Conservation (phyloP, 53 echinoderm and acorn worm species). For the Apostichopus leukothele region DNA sequence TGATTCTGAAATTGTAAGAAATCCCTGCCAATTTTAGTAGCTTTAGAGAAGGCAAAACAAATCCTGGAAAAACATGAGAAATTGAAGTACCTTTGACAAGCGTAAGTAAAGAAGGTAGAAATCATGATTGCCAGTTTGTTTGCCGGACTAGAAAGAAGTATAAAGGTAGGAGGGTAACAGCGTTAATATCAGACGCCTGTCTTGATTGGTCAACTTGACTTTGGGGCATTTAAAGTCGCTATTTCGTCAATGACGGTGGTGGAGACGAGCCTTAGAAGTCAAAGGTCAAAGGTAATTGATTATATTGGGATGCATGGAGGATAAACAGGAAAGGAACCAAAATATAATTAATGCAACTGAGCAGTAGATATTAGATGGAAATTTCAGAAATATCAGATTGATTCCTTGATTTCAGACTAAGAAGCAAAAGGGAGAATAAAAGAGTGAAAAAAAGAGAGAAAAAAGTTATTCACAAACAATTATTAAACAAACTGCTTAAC, state of each 20-base stretch:
- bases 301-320: neutral
- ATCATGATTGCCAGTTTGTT: neutral
- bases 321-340: slow-evolving; percentile 5
- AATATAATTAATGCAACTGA: neutral
- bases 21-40: neutral
- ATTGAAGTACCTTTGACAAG: neutral
- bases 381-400: no score
- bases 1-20: neutral
- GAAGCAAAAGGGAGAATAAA: no score
- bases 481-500: no score
- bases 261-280: slow-evolving; percentile 3
- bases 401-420: no score
- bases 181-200: neutral
- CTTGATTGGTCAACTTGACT: neutral
- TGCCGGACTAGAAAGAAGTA: no score
- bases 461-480: no score
- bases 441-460: no score
- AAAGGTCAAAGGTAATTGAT: neutral
- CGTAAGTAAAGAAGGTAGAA: no score
- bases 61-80: neutral
- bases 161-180: neutral
- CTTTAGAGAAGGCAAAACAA: neutral
- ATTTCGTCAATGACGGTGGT: neutral
- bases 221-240: neutral
- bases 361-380: no score